These are phyloP conservation scores for Hypocryptadius cinnamomeus DNA, from an alignment of 2,113 vertebrate genomes.

Conservation along the genomic window DNA sequence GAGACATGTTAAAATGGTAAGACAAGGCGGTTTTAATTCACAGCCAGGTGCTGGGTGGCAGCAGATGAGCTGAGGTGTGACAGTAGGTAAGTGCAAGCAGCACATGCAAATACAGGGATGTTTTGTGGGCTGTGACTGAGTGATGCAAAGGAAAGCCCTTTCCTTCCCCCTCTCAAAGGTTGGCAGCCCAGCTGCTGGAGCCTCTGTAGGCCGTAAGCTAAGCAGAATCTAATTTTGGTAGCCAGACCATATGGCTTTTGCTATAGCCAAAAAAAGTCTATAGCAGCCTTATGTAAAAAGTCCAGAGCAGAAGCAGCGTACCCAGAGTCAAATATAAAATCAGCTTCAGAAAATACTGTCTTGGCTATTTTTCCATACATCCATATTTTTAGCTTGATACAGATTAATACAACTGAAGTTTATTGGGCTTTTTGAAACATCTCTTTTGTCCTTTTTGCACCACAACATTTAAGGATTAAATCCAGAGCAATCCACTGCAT, in stretches of 20 bases:
- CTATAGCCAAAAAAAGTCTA: background rate
- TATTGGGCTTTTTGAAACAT: background rate
- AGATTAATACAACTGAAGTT: background rate
- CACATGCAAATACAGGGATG: background rate
- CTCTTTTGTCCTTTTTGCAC: background rate
- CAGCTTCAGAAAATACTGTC: background rate
- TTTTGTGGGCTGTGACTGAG: background rate
- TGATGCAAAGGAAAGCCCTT: background rate
- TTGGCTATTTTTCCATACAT: background rate
- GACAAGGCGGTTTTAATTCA: background rate
- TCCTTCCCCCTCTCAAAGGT: background rate
- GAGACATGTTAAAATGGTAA: background rate
- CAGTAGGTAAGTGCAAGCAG: background rate
- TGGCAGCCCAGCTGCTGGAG: fast-evolving
- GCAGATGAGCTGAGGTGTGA: background rate
- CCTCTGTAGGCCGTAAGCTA: background rate
- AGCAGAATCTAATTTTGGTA: background rate
- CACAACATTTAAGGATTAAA: background rate
- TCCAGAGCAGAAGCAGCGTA: background rate
- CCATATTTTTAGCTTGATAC: background rate
- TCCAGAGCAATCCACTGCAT: background rate
- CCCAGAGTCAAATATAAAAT: background rate
- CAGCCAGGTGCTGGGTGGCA: background rate
- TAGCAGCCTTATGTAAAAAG: background rate
- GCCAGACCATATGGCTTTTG: background rate